A percentile compares a stretch with the other conserved stretches of the same genome.
These are phyloP conservation scores for Panulirus ornatus DNA, from an alignment of 1,140 invertebrate species.

Conservation along the genomic window DNA sequence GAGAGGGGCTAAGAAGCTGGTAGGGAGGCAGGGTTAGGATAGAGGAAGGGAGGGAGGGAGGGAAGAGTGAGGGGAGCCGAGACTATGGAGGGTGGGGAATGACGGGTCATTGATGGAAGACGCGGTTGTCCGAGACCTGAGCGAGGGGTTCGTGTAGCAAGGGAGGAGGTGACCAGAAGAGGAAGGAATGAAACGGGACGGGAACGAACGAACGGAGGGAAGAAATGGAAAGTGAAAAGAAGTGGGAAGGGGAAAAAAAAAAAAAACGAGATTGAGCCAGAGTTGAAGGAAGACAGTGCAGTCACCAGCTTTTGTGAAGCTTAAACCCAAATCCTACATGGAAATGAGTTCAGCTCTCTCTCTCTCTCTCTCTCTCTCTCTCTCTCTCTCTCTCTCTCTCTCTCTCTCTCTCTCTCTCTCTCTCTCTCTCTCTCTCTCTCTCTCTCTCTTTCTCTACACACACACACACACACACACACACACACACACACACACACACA, in stretches of 20 bases:
- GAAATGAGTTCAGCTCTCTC: no score
- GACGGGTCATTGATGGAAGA: neutral
- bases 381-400: no score
- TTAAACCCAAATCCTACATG: no score
- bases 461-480: no score
- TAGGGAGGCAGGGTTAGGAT: no score
- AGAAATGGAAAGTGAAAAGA: neutral
- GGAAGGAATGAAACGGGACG: neutral
- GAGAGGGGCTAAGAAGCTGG: slow-evolving; percentile 10
- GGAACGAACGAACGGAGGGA: neutral
- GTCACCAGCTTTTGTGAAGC: no score
- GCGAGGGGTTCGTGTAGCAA: neutral
- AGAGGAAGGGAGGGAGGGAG: neutral
- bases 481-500: no score
- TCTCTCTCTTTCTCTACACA: no score
- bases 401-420: no score
- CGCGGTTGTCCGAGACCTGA: neutral
- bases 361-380: no score
- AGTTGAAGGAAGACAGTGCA: neutral
- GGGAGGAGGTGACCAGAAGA: neutral
- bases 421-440: no score
- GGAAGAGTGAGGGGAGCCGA: neutral
- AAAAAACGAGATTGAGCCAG: neutral
- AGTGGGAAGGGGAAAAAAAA: neutral
- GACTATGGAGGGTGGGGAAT: neutral